Evolutionary conservation across 2,888 invertebrate species (phyloP), one percentile per base, ranked within the genome.

Genomic region (Andrena dorsata): DNA sequence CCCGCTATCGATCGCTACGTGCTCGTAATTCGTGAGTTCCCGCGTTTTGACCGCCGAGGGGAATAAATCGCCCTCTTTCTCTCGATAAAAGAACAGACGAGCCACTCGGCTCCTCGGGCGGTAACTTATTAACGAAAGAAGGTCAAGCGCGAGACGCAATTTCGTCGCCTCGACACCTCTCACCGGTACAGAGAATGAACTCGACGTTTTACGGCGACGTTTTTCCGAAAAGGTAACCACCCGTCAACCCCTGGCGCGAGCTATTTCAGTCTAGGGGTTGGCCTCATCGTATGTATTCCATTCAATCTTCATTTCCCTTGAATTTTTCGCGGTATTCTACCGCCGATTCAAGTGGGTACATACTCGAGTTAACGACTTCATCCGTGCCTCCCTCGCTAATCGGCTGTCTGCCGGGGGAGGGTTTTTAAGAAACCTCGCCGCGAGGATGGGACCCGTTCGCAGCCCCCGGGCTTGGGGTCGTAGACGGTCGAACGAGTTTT

Each of bases 331-430:
- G 84, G 63, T 30, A 58, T 80, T 80, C 82, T 80, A 76, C 79
- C 72, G 66, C 76, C 82, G 84, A 86, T 89, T 90, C 89, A 76
- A 89, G 90, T 88, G 88, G 88, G 90, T 91, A 90, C 91, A 89
- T 88, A 90, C 91, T 91, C 88, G 88, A 91, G 90, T 91, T 91
- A 91, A 91, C 91, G 91, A 91, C 89, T 91, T 91, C 91, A 90
- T 90, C 88, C 85, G 58, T 63, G 76, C 60, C 69, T 69, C 75
- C 72, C 76, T 82, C 73, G 78, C 65, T 76, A 77, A 73, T 73
- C 75, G 47, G 76, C 63, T 41, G 74, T 47, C 73, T 49, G 76
- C 58, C 47, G 41, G 53, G 3, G 76, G 49, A 51, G 41, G 68
- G 77, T 23, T 69, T 75, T 74, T 68, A 74, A 80, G 86, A 72